A percentile compares a stretch with the other conserved stretches of the same genome.
phyloP scores from a whole-genome alignment of 2,113 vertebrate genomes.

The Rhizomys pruinosus region DNA sequence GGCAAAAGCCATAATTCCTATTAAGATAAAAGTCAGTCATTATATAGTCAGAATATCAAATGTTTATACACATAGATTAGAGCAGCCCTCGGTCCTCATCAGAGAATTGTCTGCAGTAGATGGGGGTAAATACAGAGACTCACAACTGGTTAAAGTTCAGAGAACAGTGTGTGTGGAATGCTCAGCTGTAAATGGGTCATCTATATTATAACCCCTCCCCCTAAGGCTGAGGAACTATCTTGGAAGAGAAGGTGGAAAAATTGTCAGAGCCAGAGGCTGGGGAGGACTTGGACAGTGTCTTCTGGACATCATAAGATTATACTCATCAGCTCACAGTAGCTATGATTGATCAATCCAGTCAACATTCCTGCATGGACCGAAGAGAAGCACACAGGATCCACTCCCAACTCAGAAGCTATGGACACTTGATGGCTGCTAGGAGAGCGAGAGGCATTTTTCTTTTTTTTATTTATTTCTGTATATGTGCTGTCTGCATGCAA shows the following conservation, averaged over 20 bases:
- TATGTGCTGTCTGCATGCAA: too few relatives aligned
- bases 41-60: background rate
- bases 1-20: background rate
- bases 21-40: background rate
- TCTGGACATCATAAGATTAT: background rate
- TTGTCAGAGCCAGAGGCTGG: background rate
- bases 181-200: background rate
- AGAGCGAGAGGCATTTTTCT: too few relatives aligned
- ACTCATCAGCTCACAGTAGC: background rate
- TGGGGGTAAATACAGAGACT: background rate
- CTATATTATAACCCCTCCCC: background rate
- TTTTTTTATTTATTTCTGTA: too few relatives aligned
- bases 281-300: background rate
- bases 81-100: background rate
- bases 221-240: background rate
- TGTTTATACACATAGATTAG: background rate
- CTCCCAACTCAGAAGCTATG: too few relatives aligned
- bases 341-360: background rate
- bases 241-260: background rate
- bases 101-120: too few relatives aligned
- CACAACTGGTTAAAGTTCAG: background rate
- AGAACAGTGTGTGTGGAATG: background rate
- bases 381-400: background rate
- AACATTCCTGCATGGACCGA: background rate
- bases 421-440: too few relatives aligned